phyloP scores from a whole-genome alignment of 1,140 invertebrate genomes.

The Dryas iulia region DNA sequence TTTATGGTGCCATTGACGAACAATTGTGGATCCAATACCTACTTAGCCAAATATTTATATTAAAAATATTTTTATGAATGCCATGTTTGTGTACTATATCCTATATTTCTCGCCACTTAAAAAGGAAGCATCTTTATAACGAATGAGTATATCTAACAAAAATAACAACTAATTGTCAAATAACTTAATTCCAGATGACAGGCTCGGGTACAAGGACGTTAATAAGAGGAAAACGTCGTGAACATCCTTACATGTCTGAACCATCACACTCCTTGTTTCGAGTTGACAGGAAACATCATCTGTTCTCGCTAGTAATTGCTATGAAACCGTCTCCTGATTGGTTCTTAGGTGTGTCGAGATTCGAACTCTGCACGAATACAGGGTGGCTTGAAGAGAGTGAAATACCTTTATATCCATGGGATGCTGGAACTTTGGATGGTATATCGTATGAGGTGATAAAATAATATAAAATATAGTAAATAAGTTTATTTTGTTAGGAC shows the following conservation, averaged over 20 bases:
- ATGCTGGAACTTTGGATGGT: conserved; percentile 65
- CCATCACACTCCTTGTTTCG: conserved; percentile 61
- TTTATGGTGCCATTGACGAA: no score
- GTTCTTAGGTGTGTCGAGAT: conserved; percentile 61
- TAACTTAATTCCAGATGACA: conserved; percentile 48
- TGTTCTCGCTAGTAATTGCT: conserved; percentile 59
- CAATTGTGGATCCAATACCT: no score
- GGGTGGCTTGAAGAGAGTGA: conserved; percentile 51
- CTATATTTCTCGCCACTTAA: no score
- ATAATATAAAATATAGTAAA: background rate
- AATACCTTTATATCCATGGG: conserved; percentile 65
- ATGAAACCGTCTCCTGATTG: conserved; percentile 68
- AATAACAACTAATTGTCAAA: background rate
- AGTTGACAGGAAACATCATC: conserved; percentile 57
- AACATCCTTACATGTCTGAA: conserved; percentile 60
- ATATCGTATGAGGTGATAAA: conserved; percentile 62
- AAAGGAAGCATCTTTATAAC: no score
- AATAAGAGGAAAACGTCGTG: conserved; percentile 56
- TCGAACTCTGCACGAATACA: conserved; percentile 56
- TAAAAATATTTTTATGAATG: no score
- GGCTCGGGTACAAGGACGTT: conserved; percentile 53
- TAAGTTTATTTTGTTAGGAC: no score
- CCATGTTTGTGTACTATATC: no score
- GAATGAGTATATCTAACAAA: no score
- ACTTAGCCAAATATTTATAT: no score